Evolutionary conservation across 2,113 vertebrate species (phyloP).

Genomic region (Lipophrys pholis): DNA sequence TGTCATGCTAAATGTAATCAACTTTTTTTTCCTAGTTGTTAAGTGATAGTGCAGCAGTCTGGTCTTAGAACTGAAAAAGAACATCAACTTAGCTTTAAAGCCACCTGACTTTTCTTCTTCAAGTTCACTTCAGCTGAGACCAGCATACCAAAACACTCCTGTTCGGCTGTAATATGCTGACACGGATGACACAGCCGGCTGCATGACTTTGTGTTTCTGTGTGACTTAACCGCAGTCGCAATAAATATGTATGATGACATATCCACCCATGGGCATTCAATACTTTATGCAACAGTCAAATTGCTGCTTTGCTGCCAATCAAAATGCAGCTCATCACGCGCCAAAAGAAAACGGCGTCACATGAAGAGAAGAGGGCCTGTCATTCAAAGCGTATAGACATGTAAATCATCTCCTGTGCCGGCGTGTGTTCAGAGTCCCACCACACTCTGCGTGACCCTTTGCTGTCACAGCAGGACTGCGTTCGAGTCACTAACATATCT

Average conservation of each 20-base stretch:
- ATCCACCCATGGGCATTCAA: constrained; percentile 21
- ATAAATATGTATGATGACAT: constrained; percentile 49
- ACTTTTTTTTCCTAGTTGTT: constrained; percentile 15
- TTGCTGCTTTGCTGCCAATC: constrained; percentile 66
- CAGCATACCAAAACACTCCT: constrained; percentile 4
- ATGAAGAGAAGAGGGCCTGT: constrained; percentile 41
- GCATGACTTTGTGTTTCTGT: constrained; percentile 47
- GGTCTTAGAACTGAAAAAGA: constrained; percentile 28
- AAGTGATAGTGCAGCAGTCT: constrained; percentile 16
- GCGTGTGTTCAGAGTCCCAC: constrained; percentile 67
- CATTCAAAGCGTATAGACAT: constrained; percentile 64
- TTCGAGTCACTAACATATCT: constrained; percentile 68
- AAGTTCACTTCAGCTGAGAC: constrained; percentile 36
- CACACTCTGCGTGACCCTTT: constrained; percentile 71
- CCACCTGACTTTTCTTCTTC: constrained; percentile 1
- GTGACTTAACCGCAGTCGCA: constrained; percentile 32
- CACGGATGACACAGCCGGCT: constrained; percentile 21
- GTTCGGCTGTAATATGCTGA: constrained; percentile 37
- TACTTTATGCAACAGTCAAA: constrained; percentile 45
- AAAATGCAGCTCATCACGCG: constrained; percentile 42
- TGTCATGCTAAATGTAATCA: constrained; percentile 22
- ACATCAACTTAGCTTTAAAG: constrained; percentile 39
- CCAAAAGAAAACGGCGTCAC: constrained; percentile 35
- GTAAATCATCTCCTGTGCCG: constrained; percentile 54
- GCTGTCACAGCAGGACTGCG: constrained; percentile 67